Base-by-base conservation (phyloP, 2,113 vertebrate genomes). In the Abramis brama region DNA sequence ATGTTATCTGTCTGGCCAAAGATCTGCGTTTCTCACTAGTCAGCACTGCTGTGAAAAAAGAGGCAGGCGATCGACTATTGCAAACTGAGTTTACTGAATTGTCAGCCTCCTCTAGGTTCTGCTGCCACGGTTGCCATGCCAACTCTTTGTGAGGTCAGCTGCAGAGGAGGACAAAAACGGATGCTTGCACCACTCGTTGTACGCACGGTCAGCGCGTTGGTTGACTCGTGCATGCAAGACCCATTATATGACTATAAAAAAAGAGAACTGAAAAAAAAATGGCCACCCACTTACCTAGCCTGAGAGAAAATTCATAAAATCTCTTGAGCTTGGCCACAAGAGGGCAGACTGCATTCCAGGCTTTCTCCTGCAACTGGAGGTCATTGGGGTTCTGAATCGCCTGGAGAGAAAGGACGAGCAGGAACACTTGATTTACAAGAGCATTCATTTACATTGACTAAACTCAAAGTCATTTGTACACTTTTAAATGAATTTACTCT, bases 301-400 rank as follows among this genome's bases (percentile, higher is more conserved):
- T 90, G 33, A 98, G 95, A 12, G 97, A 98, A 88, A 98, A 98
- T 94, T 98, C 97, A 0, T 98, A 98, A 92, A 97, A 98, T 15
- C 96, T 94, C 87, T 98, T 98, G 87, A 98, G 96, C 88, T 97
- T 97, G 87, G 96, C 96, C 89, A 98, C 97, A n/a, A 97, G 93
- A 43, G 97, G 97, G 91, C 97, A 97, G 84, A 98, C 97, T 1
- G 97, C 96, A 0, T 96, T 95, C 97, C 97, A 98, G 75, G 97
- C 97, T 88, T 96, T 96, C 91, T 98, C 97, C 92, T 98, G 97
- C 39, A 97, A 94, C 89, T 95, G 95, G 30, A 96, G 93, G 92
- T 98, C 97, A 27, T 95, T 95, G 30, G 97, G 96, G 89, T 97
- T 97, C 90, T 97, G 96, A 90, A 97, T 98, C 86, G 97, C 97